phyloP scores from a whole-genome alignment of 2,888 invertebrate species.

The Xylota segnis region DNA sequence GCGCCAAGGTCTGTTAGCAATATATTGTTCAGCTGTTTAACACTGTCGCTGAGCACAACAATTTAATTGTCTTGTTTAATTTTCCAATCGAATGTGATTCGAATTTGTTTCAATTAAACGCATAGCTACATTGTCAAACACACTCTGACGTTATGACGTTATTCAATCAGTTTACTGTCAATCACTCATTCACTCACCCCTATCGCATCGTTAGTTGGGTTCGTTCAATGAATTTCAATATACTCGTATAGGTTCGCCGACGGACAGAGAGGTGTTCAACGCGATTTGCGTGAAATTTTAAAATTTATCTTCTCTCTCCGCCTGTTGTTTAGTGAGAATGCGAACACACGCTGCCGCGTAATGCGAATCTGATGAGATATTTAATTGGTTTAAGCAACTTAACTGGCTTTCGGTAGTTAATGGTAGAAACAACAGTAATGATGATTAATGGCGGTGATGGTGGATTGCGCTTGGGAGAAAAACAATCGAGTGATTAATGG shows the following conservation, averaged over 20 bases:
- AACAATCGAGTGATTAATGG: conserved; percentile 58
- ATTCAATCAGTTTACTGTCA: conserved; percentile 68
- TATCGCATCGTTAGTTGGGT: conserved; percentile 7
- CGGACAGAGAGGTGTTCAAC: conserved; percentile 33
- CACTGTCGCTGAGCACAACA: conserved; percentile 33
- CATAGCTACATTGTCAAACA: conserved; percentile 42
- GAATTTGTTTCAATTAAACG: conserved; percentile 68
- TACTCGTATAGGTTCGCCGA: conserved; percentile 11
- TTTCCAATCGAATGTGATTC: conserved; percentile 61
- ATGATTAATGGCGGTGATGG: conserved; percentile 60
- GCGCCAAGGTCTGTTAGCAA: conserved; percentile 11
- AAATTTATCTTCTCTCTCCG: conserved; percentile 38
- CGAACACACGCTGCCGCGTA: not conserved
- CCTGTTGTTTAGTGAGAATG: conserved; percentile 19
- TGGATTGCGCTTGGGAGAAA: conserved; percentile 8
- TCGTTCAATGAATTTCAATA: conserved; percentile 51
- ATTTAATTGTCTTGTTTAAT: conserved; percentile 61
- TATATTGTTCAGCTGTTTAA: not conserved
- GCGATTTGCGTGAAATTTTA: conserved; percentile 43
- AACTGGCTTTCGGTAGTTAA: conserved; percentile 45
- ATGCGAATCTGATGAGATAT: conserved; percentile 6
- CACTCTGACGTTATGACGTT: conserved; percentile 55
- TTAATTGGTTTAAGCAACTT: conserved; percentile 51
- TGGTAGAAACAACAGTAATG: conserved; percentile 36
- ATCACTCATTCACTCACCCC: conserved; percentile 49